phyloP scores from a whole-genome alignment of 1,140 invertebrate genomes.

The Anoplolepis gracilipes region DNA sequence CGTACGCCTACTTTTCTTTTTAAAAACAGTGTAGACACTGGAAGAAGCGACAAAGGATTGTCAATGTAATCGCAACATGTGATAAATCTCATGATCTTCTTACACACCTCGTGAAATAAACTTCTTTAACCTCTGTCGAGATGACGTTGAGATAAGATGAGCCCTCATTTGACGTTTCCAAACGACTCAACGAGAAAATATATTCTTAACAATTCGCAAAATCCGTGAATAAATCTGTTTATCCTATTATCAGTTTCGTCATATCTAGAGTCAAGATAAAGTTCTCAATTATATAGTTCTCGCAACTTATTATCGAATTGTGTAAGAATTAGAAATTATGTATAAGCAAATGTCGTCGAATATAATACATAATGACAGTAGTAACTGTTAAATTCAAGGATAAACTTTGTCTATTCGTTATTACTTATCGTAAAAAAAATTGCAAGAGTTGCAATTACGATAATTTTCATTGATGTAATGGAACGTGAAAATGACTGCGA shows the following conservation, averaged over 20 bases:
- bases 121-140: neutral
- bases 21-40: neutral
- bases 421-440: neutral
- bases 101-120: neutral
- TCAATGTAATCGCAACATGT: neutral
- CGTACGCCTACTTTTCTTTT: neutral
- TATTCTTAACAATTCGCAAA: slow-evolving; percentile 15
- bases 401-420: neutral
- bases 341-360: neutral
- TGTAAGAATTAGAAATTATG: slow-evolving; percentile 8
- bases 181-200: neutral
- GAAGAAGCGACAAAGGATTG: neutral
- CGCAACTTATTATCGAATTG: neutral
- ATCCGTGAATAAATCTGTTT: slow-evolving; percentile 8
- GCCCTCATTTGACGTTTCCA: neutral
- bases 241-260: neutral
- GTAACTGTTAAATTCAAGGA: neutral
- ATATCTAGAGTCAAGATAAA: neutral
- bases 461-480: neutral
- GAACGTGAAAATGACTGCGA: slow-evolving; percentile 18
- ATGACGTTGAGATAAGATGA: slow-evolving; percentile 16
- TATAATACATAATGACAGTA: neutral
- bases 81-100: slow-evolving; percentile 3
- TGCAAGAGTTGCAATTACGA: neutral
- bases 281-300: neutral